These are phyloP conservation scores for Cryptomyrus ogoouensis DNA, from an alignment of 2,113 vertebrate genomes.

Conservation along the genomic window DNA sequence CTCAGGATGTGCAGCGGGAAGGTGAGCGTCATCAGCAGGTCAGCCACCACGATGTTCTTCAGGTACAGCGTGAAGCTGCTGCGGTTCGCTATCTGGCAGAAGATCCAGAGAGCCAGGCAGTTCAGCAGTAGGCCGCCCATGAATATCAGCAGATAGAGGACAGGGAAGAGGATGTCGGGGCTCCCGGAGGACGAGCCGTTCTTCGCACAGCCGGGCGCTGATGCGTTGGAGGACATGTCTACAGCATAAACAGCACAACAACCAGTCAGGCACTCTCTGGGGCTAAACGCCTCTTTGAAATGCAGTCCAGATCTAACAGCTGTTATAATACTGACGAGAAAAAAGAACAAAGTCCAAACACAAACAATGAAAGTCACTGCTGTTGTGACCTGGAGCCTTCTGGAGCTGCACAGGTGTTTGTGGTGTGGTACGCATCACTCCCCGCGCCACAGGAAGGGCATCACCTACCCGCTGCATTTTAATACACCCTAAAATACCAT, in stretches of 20 bases:
- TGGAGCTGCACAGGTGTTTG: neutral
- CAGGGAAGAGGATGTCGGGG: neutral
- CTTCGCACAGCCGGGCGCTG: neutral
- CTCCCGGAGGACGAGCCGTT: neutral
- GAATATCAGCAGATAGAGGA: conserved; percentile 20
- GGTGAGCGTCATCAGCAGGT: conserved; percentile 27
- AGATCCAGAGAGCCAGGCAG: conserved; percentile 28
- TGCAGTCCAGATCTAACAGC: neutral
- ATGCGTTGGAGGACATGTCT: neutral
- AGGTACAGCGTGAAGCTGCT: conserved; percentile 28
- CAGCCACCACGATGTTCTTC: conserved; percentile 25
- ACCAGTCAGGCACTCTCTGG: neutral
- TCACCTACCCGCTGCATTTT: neutral
- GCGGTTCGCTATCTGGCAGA: conserved; percentile 19
- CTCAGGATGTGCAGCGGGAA: conserved; percentile 22
- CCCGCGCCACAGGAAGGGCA: neutral
- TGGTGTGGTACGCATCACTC: neutral
- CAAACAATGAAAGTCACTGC: neutral
- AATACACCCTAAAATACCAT: neutral
- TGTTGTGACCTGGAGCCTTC: neutral
- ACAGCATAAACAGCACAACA: neutral
- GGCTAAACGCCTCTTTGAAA: neutral
- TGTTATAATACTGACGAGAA: neutral
- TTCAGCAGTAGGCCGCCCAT: conserved; percentile 14
- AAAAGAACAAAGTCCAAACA: neutral